Evolutionary conservation across 2,113 vertebrate species (phyloP).

Genomic region (Pluvianellus socialis): DNA sequence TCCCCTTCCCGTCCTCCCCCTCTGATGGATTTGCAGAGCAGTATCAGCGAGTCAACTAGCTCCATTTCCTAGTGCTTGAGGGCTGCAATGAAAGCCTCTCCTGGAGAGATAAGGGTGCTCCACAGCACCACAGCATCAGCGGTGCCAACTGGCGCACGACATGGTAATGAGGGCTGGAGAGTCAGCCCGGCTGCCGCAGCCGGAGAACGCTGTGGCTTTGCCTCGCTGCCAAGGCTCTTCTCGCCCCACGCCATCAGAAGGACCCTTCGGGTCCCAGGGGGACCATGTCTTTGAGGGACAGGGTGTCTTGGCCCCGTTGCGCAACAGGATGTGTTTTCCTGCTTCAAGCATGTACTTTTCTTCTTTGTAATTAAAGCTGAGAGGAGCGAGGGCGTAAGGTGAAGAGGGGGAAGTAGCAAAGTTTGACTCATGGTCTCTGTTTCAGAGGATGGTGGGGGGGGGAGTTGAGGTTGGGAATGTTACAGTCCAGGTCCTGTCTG

Average conservation of each 20-base stretch:
- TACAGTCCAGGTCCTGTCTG: neutral
- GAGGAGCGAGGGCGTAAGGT: neutral
- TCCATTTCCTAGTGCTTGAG: neutral
- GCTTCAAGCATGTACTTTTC: rapidly evolving
- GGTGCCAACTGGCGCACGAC: neutral
- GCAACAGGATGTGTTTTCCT: neutral
- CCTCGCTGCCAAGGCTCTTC: rapidly evolving
- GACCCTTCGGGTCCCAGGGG: neutral
- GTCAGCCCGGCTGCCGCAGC: neutral
- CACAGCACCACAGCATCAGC: neutral
- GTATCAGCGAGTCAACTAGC: neutral
- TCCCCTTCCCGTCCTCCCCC: neutral
- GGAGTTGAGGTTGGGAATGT: neutral
- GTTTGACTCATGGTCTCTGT: neutral
- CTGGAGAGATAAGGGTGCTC: conserved; percentile 22
- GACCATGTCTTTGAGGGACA: neutral
- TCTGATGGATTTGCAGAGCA: neutral
- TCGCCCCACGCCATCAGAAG: rapidly evolving
- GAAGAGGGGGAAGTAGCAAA: neutral
- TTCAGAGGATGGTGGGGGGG: neutral
- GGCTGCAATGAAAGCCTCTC: neutral
- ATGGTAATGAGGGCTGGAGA: neutral
- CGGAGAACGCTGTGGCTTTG: rapidly evolving
- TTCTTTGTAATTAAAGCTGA: neutral
- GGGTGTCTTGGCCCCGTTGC: rapidly evolving